Conservation (phyloP, 2,113 vertebrate species). For the Malurus melanocephalus region DNA sequence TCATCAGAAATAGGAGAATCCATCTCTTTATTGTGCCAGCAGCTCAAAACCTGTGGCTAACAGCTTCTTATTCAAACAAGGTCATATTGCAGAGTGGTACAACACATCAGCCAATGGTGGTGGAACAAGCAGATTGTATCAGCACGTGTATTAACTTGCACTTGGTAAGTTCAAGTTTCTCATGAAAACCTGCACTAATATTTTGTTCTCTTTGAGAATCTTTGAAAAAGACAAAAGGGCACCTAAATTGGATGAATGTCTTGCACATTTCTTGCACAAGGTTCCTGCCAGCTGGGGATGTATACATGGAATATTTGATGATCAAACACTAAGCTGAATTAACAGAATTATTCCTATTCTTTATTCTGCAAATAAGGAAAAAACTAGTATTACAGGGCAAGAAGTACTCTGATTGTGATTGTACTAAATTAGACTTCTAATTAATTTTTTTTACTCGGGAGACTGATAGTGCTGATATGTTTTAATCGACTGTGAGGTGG, state of each 20-base stretch:
- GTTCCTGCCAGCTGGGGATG: not conserved
- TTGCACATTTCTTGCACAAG: not conserved
- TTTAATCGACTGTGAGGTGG: not conserved
- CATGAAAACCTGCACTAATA: not conserved
- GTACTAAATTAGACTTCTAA: not conserved
- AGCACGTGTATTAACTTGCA: accelerated
- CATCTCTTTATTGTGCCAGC: not conserved
- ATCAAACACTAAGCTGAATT: not conserved
- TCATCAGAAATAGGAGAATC: not conserved
- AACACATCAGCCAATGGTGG: not conserved
- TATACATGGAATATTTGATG: not conserved
- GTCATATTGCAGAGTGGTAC: not conserved
- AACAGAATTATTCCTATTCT: not conserved
- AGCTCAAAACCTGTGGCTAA: not conserved
- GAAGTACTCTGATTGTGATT: not conserved
- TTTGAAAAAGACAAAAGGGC: not conserved
- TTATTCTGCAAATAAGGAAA: not conserved
- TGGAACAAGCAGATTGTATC: not conserved
- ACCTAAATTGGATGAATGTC: not conserved
- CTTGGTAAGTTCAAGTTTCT: not conserved
- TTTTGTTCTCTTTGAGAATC: not conserved
- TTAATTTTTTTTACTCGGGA: not conserved
- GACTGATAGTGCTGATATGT: not conserved
- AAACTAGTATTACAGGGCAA: not conserved
- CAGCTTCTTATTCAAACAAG: not conserved